phyloP scores from a whole-genome alignment of 1,140 invertebrate genomes.

The Tetraneura akinire region DNA sequence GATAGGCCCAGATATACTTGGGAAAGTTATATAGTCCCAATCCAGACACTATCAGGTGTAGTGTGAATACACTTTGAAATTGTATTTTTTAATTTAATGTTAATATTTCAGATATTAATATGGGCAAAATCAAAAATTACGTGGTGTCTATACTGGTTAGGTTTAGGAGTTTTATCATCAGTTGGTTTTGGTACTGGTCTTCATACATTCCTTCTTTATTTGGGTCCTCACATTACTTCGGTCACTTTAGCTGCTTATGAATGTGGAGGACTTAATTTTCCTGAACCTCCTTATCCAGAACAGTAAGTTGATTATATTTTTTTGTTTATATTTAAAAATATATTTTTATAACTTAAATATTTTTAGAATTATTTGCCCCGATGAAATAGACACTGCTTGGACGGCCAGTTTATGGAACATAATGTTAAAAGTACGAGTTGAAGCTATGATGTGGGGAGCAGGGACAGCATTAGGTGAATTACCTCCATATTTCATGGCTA shows the following conservation, averaged over 20 bases:
- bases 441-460: conserved; percentile 97
- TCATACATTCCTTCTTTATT: conserved; percentile 96
- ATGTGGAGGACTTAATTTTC: conserved; percentile 92
- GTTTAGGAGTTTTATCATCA: conserved; percentile 92
- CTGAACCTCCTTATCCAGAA: conserved; percentile 86
- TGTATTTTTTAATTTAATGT: too few relatives aligned
- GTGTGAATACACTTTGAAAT: too few relatives aligned
- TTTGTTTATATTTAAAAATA: conserved; percentile 23
- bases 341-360: conserved; percentile 44
- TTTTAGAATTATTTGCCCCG: conserved; percentile 75
- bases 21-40: too few relatives aligned
- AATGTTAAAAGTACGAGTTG: conserved; percentile 94
- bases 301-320: conserved; percentile 63
- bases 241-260: conserved; percentile 99
- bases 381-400: conserved; percentile 64
- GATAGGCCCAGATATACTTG: too few relatives aligned
- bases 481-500: conserved; percentile 96
- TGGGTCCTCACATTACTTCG: conserved; percentile 87
- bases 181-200: conserved; percentile 96
- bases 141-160: conserved; percentile 93
- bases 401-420: conserved; percentile 79
- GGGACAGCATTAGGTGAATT: conserved; percentile 97
- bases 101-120: conserved; percentile 53
- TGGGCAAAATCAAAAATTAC: conserved; percentile 61
- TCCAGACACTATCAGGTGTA: too few relatives aligned